Evolutionary conservation across 1,140 invertebrate genomes (phyloP), one percentile per base, ranked within the genome.

Genomic region (Gryllus bimaculatus): DNA sequence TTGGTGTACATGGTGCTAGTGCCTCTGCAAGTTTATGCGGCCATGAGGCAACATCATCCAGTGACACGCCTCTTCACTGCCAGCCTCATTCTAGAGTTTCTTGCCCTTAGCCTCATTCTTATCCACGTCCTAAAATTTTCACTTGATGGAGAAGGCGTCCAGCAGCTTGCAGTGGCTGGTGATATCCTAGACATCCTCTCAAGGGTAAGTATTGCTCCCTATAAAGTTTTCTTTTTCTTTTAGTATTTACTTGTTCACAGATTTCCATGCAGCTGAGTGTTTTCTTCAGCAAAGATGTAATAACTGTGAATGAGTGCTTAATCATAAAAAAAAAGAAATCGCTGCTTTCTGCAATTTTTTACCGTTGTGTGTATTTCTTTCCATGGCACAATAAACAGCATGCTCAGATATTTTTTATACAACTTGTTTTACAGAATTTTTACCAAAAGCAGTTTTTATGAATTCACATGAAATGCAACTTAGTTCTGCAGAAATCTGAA

Each of bases 161-260:
- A 91, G 8, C 90, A 91, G 76, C 86, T 98, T 66, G 90, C 92
- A 82, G 92, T 95, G 75, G 90, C 94, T 75, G 97, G 96, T 49
- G 96, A 98, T 88, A 93, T 98, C 82, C 90, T 97, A 82, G 95
- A 97, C 87, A 96, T 96, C 81, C 87, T 96, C 81, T 95, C 96
- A 80, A 91, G 94, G 86, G 94, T 95, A 88, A 88, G 89, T 87
- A 81, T 81, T 39, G 48, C 10, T 78, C 0, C 75, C 21, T 75
- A 18, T 78, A 74, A 76, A 47, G 82, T 13, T 20, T 48, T 8
- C 13, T 13, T 7, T 20, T 7, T 75, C 0, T 26, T 47, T 39
- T 47, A 15, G 7, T 13, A 3, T 66, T 18, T 66, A 66, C 18
- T 66, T 66, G 0, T 66, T 66, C 18, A 66, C 54, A 39, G 5